Evolutionary conservation across 2,888 invertebrate genomes (phyloP), one percentile per base, ranked within the genome.

Genomic region (Elysia crispata): DNA sequence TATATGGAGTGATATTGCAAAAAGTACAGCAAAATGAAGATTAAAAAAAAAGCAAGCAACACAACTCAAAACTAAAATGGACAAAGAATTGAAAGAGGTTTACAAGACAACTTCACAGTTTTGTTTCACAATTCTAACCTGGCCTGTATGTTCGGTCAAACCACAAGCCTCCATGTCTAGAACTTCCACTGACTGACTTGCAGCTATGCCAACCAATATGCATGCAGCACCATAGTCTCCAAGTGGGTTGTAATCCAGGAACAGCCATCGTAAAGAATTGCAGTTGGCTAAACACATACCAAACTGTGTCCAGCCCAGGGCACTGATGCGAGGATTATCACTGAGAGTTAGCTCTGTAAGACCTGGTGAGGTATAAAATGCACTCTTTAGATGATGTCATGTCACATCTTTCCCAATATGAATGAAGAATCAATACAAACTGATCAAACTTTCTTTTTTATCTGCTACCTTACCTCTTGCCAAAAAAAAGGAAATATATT

Each of bases 131-230:
- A 41, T 41, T 41, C 41, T 72, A 75, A 91, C 91, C 87, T 89
- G 84, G 1, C 86, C 90, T 20, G 89, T 88, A 54, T 82, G 79
- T 20, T 90, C 89, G 5, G 87, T 87, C 6, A 90, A 81, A 0
- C 86, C 87, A 41, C 87, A 86, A 6, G 87, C 86, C 79, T 91
- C 90, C 80, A 91, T 77, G 80, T 91, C 91, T 31, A 91, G 81
- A 0, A 86, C 81, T 76, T 89, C 85, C 8, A 91, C 80, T n/a
- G 83, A 82, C n/a, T 85, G 83, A 50, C 85, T 82, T n/a, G 88
- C 85, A 11, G 89, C 86, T 15, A 90, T 80, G 6, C 86, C 89
- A 0, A 86, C 87, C n/a, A 89, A 80, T 5, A 91, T 54, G 79
- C 89, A 89, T 50, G 86, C 85, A 1, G 87, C 89, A 0, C 87